Evolutionary conservation across 2,113 vertebrate genomes (phyloP).

Genomic region (Alectura lathami): DNA sequence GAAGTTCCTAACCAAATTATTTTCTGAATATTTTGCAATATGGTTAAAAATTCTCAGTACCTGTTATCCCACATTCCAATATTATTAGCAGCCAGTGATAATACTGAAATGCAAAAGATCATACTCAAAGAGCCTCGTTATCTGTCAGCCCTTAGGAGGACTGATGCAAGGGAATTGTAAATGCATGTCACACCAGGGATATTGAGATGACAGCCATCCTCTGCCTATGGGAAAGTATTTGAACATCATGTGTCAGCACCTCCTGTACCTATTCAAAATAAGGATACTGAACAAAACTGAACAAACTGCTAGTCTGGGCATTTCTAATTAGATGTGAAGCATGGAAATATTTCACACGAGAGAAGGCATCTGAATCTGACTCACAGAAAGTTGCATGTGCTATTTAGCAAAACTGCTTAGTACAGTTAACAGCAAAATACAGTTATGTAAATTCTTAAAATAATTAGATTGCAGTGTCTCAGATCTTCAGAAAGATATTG

Average conservation of each 20-base stretch:
- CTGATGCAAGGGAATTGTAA: constrained; percentile 51
- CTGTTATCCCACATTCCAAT: neutral
- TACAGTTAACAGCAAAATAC: neutral
- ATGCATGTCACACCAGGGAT: neutral
- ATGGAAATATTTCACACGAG: neutral
- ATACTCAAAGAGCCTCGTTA: neutral
- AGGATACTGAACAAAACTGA: constrained; percentile 31
- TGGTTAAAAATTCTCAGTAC: neutral
- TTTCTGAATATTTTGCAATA: neutral
- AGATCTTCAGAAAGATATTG: neutral
- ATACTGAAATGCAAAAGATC: neutral
- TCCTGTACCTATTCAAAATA: neutral
- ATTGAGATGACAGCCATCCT: neutral
- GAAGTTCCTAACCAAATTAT: neutral
- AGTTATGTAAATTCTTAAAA: neutral
- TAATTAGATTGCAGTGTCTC: neutral
- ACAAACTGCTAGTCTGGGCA: constrained; percentile 12
- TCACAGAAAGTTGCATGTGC: neutral
- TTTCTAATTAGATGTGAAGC: constrained; percentile 29
- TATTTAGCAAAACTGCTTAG: neutral
- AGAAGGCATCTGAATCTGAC: neutral
- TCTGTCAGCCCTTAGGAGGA: neutral
- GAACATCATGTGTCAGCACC: constrained; percentile 42
- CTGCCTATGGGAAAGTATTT: constrained; percentile 15
- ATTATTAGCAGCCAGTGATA: neutral